Conservation (phyloP, 2,888 invertebrate genomes). For the Cecidostiba fungosa region DNA sequence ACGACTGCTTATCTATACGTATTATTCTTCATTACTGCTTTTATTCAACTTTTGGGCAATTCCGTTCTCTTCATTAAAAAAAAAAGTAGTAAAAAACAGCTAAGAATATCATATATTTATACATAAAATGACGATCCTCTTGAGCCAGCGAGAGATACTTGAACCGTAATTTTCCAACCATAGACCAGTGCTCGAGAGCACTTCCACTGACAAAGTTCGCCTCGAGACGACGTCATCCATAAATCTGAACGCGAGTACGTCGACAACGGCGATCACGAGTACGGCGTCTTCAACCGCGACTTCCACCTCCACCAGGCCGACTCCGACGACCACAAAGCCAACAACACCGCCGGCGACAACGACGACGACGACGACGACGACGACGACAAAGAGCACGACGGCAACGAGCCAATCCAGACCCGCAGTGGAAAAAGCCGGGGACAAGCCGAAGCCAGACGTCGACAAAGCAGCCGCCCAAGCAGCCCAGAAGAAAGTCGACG, state of each 20-base stretch:
- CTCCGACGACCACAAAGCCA: slow-evolving; percentile 14
- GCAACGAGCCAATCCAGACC: slow-evolving; percentile 31
- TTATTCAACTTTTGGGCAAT: too few species aligned
- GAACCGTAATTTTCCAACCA: neutral
- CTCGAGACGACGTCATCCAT: slow-evolving; percentile 61
- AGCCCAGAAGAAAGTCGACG: neutral
- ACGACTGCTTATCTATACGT: too few species aligned
- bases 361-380: slow-evolving; percentile 65
- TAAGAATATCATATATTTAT: neutral
- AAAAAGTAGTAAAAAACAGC: neutral
- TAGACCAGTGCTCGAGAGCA: slow-evolving; percentile 33
- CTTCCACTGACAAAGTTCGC: slow-evolving; percentile 11
- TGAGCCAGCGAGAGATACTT: neutral
- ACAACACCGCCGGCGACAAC: slow-evolving; percentile 56
- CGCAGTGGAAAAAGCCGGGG: neutral
- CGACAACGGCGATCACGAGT: slow-evolving; percentile 8
- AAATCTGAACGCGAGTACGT: slow-evolving; percentile 7
- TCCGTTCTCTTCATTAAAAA: too few species aligned
- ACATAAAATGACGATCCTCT: too few species aligned
- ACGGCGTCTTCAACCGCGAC: neutral
- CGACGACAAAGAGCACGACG: slow-evolving; percentile 57
- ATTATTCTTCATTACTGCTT: too few species aligned
- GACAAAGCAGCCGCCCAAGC: slow-evolving; percentile 3
- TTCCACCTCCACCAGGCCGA: neutral
- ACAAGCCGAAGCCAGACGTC: neutral